Percentiles rank a stretch among this genome's conserved stretches.
Evolutionary conservation across 1,140 invertebrate genomes (phyloP).

Genomic region (Drosophila auraria): DNA sequence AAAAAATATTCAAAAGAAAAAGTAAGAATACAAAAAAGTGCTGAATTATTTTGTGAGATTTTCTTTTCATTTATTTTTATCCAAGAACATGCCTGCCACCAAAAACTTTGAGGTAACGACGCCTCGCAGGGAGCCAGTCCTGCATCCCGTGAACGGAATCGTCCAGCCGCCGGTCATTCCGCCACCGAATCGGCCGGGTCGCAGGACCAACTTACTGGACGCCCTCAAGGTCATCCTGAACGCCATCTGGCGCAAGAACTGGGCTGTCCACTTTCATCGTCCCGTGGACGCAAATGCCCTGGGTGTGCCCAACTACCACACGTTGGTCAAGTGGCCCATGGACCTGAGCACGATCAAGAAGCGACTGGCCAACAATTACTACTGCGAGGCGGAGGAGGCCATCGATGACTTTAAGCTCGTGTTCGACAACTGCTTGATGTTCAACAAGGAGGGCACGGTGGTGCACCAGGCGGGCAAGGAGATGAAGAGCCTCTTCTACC

Average conservation of each 20-base stretch:
- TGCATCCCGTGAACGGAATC: slow-evolving; percentile 42
- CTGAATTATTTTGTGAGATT: neutral
- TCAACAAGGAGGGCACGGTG: slow-evolving; percentile 23
- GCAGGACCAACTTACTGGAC: slow-evolving; percentile 40
- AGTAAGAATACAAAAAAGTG: too few species aligned
- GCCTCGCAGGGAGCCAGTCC: slow-evolving; percentile 4
- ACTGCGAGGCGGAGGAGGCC: slow-evolving; percentile 30
- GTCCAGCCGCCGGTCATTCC: slow-evolving; percentile 48
- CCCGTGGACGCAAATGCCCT: slow-evolving; percentile 27
- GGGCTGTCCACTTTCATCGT: slow-evolving; percentile 17
- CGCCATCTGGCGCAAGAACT: slow-evolving; percentile 14
- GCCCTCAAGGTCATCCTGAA: slow-evolving; percentile 15
- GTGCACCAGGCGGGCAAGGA: slow-evolving; percentile 27
- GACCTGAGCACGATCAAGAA: slow-evolving; percentile 41
- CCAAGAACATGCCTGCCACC: neutral
- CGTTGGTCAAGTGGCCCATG: slow-evolving; percentile 22
- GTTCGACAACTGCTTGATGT: slow-evolving; percentile 35
- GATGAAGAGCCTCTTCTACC: slow-evolving; percentile 4
- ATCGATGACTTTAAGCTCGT: slow-evolving; percentile 32
- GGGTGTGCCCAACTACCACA: slow-evolving; percentile 32
- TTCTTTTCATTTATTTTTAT: too few species aligned
- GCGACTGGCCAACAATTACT: slow-evolving; percentile 35
- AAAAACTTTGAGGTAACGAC: neutral
- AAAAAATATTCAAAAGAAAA: neutral
- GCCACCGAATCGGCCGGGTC: slow-evolving; percentile 25